Percentiles rank a stretch among this genome's conserved stretches.
Conservation (phyloP, 1,140 invertebrate species). For the Zaprionus davidi region DNA sequence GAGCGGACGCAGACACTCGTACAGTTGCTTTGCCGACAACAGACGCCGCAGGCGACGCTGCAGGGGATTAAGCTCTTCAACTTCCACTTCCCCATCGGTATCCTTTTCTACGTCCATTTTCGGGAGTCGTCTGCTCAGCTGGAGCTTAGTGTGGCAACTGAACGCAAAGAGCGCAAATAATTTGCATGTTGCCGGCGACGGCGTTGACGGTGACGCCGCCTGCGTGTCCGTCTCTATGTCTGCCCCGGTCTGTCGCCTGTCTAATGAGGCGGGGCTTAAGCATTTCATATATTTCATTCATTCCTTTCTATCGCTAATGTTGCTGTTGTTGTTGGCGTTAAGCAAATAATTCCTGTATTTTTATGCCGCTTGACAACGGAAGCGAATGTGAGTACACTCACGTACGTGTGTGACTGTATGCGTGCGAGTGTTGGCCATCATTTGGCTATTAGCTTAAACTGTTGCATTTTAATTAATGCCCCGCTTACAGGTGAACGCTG, state of each 20-base stretch:
- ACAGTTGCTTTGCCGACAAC: slow-evolving; percentile 69
- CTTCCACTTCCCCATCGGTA: slow-evolving; percentile 35
- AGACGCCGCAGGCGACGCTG: slow-evolving; percentile 51
- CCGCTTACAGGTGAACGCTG: slow-evolving; percentile 14
- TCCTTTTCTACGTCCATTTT: slow-evolving; percentile 46
- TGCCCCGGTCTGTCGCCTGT: not conserved
- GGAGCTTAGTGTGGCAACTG: slow-evolving; percentile 62
- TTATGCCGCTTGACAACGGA: slow-evolving; percentile 54
- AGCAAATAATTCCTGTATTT: slow-evolving; percentile 73
- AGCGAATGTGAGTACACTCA: not conserved
- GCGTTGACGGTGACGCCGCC: not conserved
- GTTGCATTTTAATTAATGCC: slow-evolving; percentile 74
- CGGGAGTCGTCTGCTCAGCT: slow-evolving; percentile 46
- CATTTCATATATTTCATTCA: slow-evolving; percentile 33
- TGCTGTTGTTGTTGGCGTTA: slow-evolving; percentile 22
- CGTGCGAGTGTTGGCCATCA: slow-evolving; percentile 18
- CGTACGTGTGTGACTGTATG: not conserved
- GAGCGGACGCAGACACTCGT: slow-evolving; percentile 70
- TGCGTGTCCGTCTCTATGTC: not conserved
- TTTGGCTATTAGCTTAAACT: slow-evolving; percentile 67
- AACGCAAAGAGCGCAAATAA: slow-evolving; percentile 48
- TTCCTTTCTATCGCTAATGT: slow-evolving; percentile 14
- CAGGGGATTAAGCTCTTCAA: slow-evolving; percentile 20
- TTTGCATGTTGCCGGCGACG: slow-evolving; percentile 63
- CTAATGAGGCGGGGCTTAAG: slow-evolving; percentile 50